Conservation (phyloP, 2,888 invertebrate genomes). For the Drosophila eohydei region DNA sequence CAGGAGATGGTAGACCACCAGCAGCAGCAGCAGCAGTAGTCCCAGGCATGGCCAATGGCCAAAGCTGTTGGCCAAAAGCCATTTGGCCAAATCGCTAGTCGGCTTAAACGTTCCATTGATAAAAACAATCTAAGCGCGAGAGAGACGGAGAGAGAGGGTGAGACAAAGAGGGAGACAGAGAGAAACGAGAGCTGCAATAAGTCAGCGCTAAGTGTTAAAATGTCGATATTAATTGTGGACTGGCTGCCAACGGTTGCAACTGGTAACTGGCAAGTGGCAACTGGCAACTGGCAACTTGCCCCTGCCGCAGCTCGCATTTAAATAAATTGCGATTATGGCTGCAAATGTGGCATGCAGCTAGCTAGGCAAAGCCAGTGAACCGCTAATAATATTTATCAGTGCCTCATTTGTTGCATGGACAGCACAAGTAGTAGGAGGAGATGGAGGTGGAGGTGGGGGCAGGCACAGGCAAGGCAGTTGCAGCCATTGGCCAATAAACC, state of each 20-base stretch:
- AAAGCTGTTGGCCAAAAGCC: conserved; percentile 25
- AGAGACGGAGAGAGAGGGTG: not conserved
- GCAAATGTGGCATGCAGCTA: conserved; percentile 69
- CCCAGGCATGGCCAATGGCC: conserved; percentile 6
- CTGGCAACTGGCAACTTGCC: conserved; percentile 12
- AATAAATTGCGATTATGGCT: conserved; percentile 78
- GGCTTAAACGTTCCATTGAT: conserved; percentile 67
- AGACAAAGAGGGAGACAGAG: not conserved
- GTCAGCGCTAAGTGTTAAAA: conserved; percentile 82
- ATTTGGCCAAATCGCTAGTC: conserved; percentile 36
- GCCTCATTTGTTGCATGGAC: conserved; percentile 77
- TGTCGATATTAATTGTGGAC: conserved; percentile 82
- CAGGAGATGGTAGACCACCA: conserved; percentile 37
- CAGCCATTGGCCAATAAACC: conserved; percentile 64
- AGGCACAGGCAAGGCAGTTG: not conserved
- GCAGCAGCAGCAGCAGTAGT: conserved; percentile 8
- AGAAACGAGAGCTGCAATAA: conserved; percentile 75
- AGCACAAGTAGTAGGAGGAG: conserved; percentile 2
- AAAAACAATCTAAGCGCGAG: conserved; percentile 61
- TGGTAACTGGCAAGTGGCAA: conserved; percentile 12
- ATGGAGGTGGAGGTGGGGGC: conserved; percentile 5
- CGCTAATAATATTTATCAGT: conserved; percentile 79
- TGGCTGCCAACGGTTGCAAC: conserved; percentile 54
- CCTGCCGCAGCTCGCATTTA: conserved; percentile 60
- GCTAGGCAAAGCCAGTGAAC: conserved; percentile 54